Base-by-base conservation (phyloP, 2,797 vertebrate genomes). In the Coilia nasus region DNA sequence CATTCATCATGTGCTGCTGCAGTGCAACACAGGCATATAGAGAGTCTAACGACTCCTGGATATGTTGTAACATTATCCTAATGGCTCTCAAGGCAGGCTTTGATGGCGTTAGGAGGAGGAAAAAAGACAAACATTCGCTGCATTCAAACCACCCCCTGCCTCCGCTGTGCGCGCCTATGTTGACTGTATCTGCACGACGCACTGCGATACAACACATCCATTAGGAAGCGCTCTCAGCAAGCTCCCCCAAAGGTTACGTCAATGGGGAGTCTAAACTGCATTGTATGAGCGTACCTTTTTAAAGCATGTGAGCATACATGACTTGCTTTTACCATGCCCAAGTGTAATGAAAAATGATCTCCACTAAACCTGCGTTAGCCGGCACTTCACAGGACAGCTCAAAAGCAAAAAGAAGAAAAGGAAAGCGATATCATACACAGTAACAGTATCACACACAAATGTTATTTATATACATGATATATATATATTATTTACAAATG, bases 41-140 rank as follows among this genome's bases (percentile, higher is more conserved):
- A 35, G 67, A 35, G 71, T 7, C 50, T 54, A 78, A 78, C 44
- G 31, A 78, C 71, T 44, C 31, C 21, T 78, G 71, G 21, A 44
- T 44, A 35, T 21, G 41, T 35, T 17, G 21, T 78, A 78, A 78
- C 71, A 78, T 78, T 78, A 44, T 12, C 35, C 71, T 78, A 78
- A 78, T 78, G 71, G 71, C 35, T 78, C 31, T 78, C 21, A 78
- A 7, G 35, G 15, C 71, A 44, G 71, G 31, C 71, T 78, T 78
- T 78, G 71, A 78, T 78, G 35, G 41, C 21, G 50, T 1, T 9
- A 9, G 14, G 50, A 54, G 7, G 14, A 54, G 50, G 14, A 54
- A 14, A 54, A 21, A 78, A 44, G 71, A 78, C 71, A 78, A 78
- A 44, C 71, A 44, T 78, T 44, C 19, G 9, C 35, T 78, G 35